A percentile compares a stretch with the other conserved stretches of the same genome.
Conservation (phyloP, 2,113 vertebrate species). For the Prionailurus bengalensis region DNA sequence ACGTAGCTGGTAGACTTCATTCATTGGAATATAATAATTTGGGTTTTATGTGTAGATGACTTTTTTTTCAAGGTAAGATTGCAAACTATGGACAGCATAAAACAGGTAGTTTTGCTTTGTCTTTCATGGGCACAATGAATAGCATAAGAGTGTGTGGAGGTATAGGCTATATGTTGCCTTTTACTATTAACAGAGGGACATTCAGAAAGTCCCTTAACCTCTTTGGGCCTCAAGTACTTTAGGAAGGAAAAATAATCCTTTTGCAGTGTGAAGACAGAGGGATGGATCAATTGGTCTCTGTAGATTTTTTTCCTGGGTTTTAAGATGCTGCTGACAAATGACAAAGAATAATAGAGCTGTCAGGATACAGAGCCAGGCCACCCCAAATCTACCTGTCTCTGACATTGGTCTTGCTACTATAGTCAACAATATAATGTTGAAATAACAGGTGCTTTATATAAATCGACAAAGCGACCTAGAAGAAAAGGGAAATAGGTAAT, state of each 20-base stretch:
- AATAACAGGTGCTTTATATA: constrained; percentile 34
- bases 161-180: background rate
- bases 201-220: background rate
- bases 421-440: constrained; percentile 19
- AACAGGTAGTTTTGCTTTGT: background rate
- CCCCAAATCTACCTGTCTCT: constrained; percentile 25
- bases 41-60: background rate
- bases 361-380: background rate
- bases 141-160: background rate
- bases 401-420: background rate
- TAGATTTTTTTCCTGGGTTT: background rate
- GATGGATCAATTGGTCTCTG: background rate
- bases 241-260: background rate
- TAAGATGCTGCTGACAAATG: constrained; percentile 1
- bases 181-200: background rate
- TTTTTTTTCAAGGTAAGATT: background rate
- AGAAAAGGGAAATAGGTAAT: background rate
- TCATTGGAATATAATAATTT: background rate
- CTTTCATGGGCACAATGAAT: background rate
- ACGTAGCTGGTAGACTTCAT: background rate
- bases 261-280: background rate
- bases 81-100: background rate
- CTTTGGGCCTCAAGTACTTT: background rate
- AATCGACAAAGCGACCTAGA: constrained; percentile 3
- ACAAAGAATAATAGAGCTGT: background rate